phyloP scores from a whole-genome alignment of 2,888 invertebrate species.

The Luperina testacea region DNA sequence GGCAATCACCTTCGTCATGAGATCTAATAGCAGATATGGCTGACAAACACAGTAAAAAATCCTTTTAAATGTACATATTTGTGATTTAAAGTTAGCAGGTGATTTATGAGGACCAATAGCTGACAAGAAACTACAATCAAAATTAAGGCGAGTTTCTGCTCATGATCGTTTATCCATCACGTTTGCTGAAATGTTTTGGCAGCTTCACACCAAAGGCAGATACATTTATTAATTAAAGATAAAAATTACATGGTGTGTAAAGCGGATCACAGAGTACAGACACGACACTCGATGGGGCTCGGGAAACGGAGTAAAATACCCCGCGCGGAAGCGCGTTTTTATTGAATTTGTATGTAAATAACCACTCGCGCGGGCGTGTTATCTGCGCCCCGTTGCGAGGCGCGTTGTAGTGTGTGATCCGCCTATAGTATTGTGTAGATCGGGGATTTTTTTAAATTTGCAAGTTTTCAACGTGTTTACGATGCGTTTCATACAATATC shows the following conservation, averaged over 20 bases:
- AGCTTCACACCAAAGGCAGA: neutral
- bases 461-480: neutral
- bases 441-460: neutral
- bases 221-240: neutral
- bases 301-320: too few species aligned
- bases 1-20: conserved; percentile 8
- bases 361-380: too few species aligned
- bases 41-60: neutral
- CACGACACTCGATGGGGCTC: too few species aligned
- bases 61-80: too few species aligned
- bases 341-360: too few species aligned
- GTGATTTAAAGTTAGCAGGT: too few species aligned
- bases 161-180: neutral
- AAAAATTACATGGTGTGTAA: neutral
- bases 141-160: neutral
- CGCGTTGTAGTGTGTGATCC: too few species aligned
- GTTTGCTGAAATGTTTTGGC: neutral
- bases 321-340: too few species aligned
- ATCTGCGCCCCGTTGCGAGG: too few species aligned
- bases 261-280: too few species aligned
- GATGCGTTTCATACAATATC: neutral
- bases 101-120: neutral
- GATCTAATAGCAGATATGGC: neutral
- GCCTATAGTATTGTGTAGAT: neutral
- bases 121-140: neutral